Evolutionary conservation across 2,888 invertebrate genomes (phyloP).

Genomic region (Blera fallax): DNA sequence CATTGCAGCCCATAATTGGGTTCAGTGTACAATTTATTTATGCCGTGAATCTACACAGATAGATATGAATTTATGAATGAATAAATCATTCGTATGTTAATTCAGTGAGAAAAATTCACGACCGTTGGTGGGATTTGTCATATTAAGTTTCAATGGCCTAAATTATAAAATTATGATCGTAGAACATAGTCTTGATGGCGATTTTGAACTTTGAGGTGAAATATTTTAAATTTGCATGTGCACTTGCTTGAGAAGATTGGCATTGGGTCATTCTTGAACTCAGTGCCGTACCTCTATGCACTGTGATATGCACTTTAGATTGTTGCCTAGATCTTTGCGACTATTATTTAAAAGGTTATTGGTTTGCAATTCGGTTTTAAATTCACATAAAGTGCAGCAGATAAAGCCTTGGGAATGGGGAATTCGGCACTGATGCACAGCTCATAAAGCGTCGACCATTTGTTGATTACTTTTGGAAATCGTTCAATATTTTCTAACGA

Average conservation of each 20-base stretch:
- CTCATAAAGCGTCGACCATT: too few relatives aligned
- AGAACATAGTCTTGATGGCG: not conserved
- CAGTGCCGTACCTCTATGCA: not conserved
- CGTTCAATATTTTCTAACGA: too few relatives aligned
- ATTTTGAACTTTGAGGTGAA: conserved; percentile 1
- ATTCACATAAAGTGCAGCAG: too few relatives aligned
- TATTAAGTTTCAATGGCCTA: conserved; percentile 17
- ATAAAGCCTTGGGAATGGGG: too few relatives aligned
- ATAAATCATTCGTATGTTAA: conserved; percentile 22
- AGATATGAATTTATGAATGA: conserved; percentile 34
- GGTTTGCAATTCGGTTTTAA: too few relatives aligned
- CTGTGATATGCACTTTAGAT: not conserved
- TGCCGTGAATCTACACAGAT: conserved; percentile 9
- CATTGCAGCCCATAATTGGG: not conserved
- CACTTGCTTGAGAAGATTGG: not conserved
- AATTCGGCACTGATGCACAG: too few relatives aligned
- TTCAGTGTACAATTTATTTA: conserved; percentile 36
- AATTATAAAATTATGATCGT: not conserved
- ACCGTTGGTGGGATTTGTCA: not conserved
- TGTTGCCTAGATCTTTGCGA: not conserved
- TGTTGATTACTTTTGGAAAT: too few relatives aligned
- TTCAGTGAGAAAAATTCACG: not conserved
- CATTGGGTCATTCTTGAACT: not conserved
- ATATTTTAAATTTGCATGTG: not conserved
- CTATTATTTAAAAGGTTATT: not conserved